Percentiles rank a stretch among this genome's conserved stretches.
Conservation (phyloP, 1,140 invertebrate species). For the Drosophila saltans region DNA sequence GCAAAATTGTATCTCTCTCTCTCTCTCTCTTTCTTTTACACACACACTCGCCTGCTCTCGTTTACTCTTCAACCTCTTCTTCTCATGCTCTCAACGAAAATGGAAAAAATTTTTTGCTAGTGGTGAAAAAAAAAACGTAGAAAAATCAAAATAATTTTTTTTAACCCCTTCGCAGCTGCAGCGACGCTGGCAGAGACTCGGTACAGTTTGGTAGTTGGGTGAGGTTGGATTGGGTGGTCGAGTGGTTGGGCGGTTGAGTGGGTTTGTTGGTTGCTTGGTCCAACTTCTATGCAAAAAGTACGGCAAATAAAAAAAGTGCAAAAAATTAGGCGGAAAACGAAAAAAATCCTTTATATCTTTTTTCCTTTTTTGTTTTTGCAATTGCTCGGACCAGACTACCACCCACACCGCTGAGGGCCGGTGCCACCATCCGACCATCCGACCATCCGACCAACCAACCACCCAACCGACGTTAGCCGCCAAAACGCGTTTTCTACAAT, state of each 20-base stretch:
- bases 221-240: background rate
- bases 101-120: slow-evolving; percentile 46
- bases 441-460: background rate
- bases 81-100: slow-evolving; percentile 47
- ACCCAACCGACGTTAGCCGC: slow-evolving; percentile 10
- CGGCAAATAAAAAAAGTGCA: slow-evolving; percentile 53
- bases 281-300: slow-evolving; percentile 52
- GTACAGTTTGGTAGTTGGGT: slow-evolving; percentile 22
- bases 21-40: slow-evolving; percentile 26
- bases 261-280: slow-evolving; percentile 25
- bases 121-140: slow-evolving; percentile 63
- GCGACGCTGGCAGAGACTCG: slow-evolving; percentile 29
- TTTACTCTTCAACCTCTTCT: slow-evolving; percentile 5
- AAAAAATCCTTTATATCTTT: slow-evolving; percentile 54
- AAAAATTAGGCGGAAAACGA: slow-evolving; percentile 78
- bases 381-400: slow-evolving; percentile 46
- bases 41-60: background rate
- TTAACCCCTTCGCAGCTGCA: slow-evolving; percentile 69
- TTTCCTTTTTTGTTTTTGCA: slow-evolving; percentile 31
- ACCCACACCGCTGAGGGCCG: background rate
- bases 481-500: slow-evolving; percentile 69
- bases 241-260: slow-evolving; percentile 52
- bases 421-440: background rate
- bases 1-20: slow-evolving; percentile 42
- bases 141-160: slow-evolving; percentile 76